Conservation (phyloP, 2,113 vertebrate species). For the Perca schrenkii region DNA sequence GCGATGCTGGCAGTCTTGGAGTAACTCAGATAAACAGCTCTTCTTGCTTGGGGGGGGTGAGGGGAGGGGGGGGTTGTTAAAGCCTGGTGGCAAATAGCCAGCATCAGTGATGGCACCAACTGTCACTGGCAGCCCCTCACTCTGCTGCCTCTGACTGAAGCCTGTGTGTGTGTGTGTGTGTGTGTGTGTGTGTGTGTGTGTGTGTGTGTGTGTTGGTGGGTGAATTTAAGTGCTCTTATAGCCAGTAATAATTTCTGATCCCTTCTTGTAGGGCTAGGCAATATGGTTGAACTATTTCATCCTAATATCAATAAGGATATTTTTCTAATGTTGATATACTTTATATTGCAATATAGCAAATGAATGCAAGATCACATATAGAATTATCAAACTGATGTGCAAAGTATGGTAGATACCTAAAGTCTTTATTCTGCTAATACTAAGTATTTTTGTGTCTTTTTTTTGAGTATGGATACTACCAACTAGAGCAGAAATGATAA, state of each 20-base stretch:
- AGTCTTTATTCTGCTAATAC: not conserved
- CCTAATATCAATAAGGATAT: not conserved
- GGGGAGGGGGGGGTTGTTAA: slow-evolving; percentile 42
- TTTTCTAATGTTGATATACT: not conserved
- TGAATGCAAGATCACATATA: not conserved
- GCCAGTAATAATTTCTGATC: slow-evolving; percentile 21
- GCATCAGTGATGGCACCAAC: slow-evolving; percentile 78
- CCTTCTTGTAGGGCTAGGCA: not conserved
- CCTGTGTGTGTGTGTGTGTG: slow-evolving; percentile 31
- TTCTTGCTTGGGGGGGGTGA: slow-evolving; percentile 51
- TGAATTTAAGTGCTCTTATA: slow-evolving; percentile 30
- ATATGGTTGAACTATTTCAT: not conserved
- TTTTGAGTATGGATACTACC: not conserved
- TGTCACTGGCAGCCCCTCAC: slow-evolving; percentile 74
- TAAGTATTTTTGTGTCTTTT: not conserved
- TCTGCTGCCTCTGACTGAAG: slow-evolving; percentile 46
- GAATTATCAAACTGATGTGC: not conserved
- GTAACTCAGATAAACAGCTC: slow-evolving; percentile 75
- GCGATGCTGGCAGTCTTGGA: slow-evolving; percentile 56
- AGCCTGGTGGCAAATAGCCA: slow-evolving; percentile 77
- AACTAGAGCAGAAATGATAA: not conserved
- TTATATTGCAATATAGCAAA: not conserved
- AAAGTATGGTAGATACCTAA: not conserved
- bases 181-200: slow-evolving; percentile 3
- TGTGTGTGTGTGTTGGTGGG: slow-evolving; percentile 29